Conservation (phyloP, 2,113 vertebrate genomes). For the Cyprinodon tularosa region DNA sequence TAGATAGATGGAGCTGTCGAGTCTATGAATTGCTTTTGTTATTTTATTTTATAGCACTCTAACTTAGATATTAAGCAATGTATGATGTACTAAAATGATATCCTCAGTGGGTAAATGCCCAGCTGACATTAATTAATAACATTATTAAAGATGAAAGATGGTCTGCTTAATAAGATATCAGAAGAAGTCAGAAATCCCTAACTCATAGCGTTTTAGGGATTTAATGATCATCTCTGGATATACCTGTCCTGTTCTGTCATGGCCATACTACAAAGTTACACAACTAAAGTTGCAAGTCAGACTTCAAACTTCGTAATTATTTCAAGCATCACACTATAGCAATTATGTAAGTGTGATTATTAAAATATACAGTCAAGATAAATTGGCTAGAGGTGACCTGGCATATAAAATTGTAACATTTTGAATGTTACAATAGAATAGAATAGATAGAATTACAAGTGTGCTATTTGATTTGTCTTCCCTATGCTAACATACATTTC, state of each 20-base stretch:
- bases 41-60: too few species aligned
- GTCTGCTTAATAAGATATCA: neutral
- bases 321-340: neutral
- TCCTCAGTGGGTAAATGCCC: too few species aligned
- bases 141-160: neutral
- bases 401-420: neutral
- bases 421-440: too few species aligned
- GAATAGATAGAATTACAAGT: too few species aligned
- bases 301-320: neutral
- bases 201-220: neutral
- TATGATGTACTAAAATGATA: too few species aligned
- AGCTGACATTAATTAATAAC: too few species aligned
- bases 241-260: slow-evolving; percentile 15
- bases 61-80: too few species aligned
- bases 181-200: neutral
- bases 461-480: neutral
- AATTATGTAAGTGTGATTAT: neutral
- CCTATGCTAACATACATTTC: neutral
- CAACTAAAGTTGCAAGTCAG: neutral
- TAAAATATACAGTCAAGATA: neutral
- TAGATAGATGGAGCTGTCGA: too few species aligned
- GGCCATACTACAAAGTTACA: neutral
- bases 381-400: neutral
- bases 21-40: too few species aligned
- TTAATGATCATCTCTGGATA: neutral